Evolutionary conservation across 1,140 invertebrate species (phyloP), one percentile per base, ranked within the genome.

Genomic region (Anoplophora glabripennis): DNA sequence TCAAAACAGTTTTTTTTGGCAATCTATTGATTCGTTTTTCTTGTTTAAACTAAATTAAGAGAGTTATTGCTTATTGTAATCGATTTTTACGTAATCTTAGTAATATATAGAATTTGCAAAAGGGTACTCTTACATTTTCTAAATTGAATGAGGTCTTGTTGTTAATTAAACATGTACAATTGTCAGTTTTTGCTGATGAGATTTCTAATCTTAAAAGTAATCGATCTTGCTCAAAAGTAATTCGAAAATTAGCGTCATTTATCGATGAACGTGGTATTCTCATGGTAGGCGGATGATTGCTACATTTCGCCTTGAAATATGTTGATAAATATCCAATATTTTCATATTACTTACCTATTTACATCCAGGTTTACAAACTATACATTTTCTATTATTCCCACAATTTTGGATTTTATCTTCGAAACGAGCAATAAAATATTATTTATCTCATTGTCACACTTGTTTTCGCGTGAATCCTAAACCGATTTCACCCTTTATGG

Each of bases 221-320:
- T 41, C 10, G 33, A 53, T 5, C 18, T 15, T 48, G 57, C 10
- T 11, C 44, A 36, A 53, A 21, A 1, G 21, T 11, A 17, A 60
- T 61, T n/a, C 44, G 57, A 14, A 59, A 42, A 49, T 41, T 65
- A 11, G 35, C 9, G 45, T n/a, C 64, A 14, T 68, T 67, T 38
- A 35, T 68, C 10, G 67, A 72, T 47, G 44, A 53, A 17, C 12
- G 61, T 18, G 64, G 65, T 9, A 35, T 71, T 41, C 17, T 73
- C 14, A 57, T 64, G 40, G 70, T 73, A 5, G 66, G 65, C 35
- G 68, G 67, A 5, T 57, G 70, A 37, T 42, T 73, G 33, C 36
- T 34, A 34, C 14, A 46, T 48, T 53, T 49, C 11, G 17, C n/a
- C 10, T 33, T 59, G 9, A 12, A 12, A 14, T 57, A 34, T 35